phyloP scores from a whole-genome alignment of 2,113 vertebrate species.

The Amia ocellicauda region DNA sequence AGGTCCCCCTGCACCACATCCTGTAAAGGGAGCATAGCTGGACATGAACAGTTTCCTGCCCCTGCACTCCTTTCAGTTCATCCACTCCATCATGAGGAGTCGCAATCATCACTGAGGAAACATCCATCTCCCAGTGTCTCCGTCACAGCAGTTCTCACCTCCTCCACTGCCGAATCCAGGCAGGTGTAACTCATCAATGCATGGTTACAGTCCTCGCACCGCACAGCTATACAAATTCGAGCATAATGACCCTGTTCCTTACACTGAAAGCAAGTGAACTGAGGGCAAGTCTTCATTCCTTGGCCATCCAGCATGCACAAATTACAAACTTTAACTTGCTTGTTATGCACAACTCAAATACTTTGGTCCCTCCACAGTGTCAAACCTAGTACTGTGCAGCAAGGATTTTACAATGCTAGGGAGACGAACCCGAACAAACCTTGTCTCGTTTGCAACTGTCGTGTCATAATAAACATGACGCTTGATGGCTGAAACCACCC shows the following conservation, averaged over 20 bases:
- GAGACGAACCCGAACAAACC: conserved; percentile 14
- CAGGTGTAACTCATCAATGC: too few relatives aligned
- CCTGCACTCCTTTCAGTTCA: too few relatives aligned
- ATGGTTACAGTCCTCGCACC: too few relatives aligned
- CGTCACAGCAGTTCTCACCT: too few relatives aligned
- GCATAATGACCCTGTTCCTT: conserved; percentile 7
- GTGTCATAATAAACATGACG: conserved; percentile 4
- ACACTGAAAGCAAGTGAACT: conserved; percentile 15
- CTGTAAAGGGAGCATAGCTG: too few relatives aligned
- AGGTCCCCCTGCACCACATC: too few relatives aligned
- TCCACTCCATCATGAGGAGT: too few relatives aligned
- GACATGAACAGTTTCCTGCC: too few relatives aligned
- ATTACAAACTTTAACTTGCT: neutral
- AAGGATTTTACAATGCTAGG: neutral
- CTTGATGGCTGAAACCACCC: neutral
- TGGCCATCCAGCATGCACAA: conserved; percentile 11
- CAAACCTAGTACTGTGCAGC: conserved; percentile 7
- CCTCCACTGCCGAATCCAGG: too few relatives aligned
- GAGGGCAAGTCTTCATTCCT: conserved; percentile 1
- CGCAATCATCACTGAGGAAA: too few relatives aligned
- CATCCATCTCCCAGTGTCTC: too few relatives aligned
- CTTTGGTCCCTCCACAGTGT: neutral
- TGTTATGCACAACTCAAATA: conserved; percentile 18
- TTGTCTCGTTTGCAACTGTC: conserved; percentile 8
- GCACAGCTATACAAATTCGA: too few relatives aligned